Evolutionary conservation across 1,140 invertebrate species (phyloP), one percentile per base, ranked within the genome.

Genomic region (Drosophila grimshawi): DNA sequence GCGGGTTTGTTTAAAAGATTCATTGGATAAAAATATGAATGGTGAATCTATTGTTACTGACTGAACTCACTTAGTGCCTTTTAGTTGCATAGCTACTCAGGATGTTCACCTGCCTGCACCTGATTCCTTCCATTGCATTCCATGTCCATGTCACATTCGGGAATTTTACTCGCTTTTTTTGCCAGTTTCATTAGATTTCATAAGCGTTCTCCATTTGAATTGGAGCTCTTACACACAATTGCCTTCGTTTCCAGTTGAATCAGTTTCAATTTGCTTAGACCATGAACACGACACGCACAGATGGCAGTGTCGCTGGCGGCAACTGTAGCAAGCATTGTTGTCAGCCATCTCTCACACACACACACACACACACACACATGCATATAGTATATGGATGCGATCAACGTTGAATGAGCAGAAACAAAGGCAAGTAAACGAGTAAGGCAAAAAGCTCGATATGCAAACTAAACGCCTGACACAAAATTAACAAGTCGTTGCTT

Each of bases 171-270:
- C 41, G 27, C 8, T 41, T 49, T 49, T 56, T n/a, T 7, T 11
- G 10, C 27, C 45, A 11, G 5, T 49, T 64, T 63, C 46, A 49
- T 72, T 72, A 30, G 59, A 39, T 51, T 66, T 32, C 80, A 78
- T 78, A 82, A 82, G 70, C 70, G 66, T 67, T 64, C 69, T 71
- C 61, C 62, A 66, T 75, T 78, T 68, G 52, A 79, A 79, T 83
- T 67, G 74, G 41, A 35, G 62, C 65, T 41, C 57, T 48, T 60
- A 70, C 76, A 75, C 51, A 76, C 83, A 82, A 88, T 88, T 88
- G 82, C 65, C 67, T 71, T 59, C 53, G 70, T 71, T 86, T 81
- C 64, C 83, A 88, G 60, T 80, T 82, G 76, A 86, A 82, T 86
- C 74, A 81, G 56, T 73, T 80, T 74, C 70, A 61, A 74, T 77